A percentile compares a stretch with the other conserved stretches of the same genome.
phyloP scores from a whole-genome alignment of 2,797 vertebrate genomes.

The Lutra lutra region DNA sequence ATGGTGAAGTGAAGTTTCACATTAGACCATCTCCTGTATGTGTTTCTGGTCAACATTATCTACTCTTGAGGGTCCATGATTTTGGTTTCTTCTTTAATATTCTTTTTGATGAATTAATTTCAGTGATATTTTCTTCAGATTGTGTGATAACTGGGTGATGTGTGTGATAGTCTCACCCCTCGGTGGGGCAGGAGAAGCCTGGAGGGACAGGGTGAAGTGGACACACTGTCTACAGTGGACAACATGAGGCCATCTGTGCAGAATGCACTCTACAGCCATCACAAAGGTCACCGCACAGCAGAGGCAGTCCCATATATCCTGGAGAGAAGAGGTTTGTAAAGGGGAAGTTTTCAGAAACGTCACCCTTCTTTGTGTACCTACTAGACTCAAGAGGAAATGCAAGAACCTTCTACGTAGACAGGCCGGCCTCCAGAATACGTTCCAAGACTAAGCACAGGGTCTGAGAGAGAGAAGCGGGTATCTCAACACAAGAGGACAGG shows the following conservation, averaged over 20 bases:
- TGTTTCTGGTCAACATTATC: conserved; percentile 75
- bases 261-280: conserved; percentile 83
- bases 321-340: conserved; percentile 76
- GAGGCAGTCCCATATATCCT: conserved; percentile 82
- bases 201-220: conserved; percentile 83
- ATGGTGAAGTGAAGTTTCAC: conserved; percentile 52
- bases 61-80: conserved; percentile 61
- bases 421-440: not conserved
- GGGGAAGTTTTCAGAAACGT: conserved; percentile 61
- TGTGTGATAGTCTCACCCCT: not conserved
- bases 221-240: conserved; percentile 86
- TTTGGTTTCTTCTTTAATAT: conserved; percentile 74
- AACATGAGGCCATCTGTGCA: conserved; percentile 86
- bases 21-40: conserved; percentile 58
- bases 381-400: conserved; percentile 71
- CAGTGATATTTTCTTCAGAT: conserved; percentile 81
- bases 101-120: conserved; percentile 78
- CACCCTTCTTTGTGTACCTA: conserved; percentile 69
- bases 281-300: conserved; percentile 84
- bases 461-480: not conserved
- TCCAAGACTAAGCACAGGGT: not conserved
- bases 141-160: conserved; percentile 62
- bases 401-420: not conserved
- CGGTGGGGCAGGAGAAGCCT: not conserved
- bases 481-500: no score